A percentile compares a stretch with the other conserved stretches of the same genome.
These are phyloP conservation scores for Caenorhabditis zanzibari DNA, from an alignment of 2,888 invertebrate species.

Conservation along the genomic window DNA sequence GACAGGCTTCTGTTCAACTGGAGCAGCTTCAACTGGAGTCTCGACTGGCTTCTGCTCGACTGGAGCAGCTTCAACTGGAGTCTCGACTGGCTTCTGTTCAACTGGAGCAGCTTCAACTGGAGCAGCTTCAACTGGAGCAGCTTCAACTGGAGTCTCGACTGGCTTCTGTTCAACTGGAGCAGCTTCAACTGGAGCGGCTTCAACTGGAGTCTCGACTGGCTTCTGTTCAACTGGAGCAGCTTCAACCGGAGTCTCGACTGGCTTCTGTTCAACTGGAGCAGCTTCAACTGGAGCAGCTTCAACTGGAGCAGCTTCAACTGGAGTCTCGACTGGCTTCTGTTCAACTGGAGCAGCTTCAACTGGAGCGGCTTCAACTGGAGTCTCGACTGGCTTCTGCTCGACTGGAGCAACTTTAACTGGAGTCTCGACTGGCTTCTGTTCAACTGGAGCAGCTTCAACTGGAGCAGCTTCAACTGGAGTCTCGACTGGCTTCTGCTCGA, in stretches of 20 bases:
- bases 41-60: conserved; percentile 8
- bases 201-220: background rate
- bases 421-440: conserved; percentile 40
- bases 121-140: conserved; percentile 18
- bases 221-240: conserved; percentile 16
- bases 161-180: background rate
- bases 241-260: conserved; percentile 24
- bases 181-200: conserved; percentile 7
- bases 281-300: conserved; percentile 39
- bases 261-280: conserved; percentile 21
- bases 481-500: background rate
- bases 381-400: too few relatives aligned
- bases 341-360: conserved; percentile 19
- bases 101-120: conserved; percentile 28
- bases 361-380: conserved; percentile 13
- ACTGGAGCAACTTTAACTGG: background rate
- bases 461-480: conserved; percentile 3
- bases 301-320: conserved; percentile 22
- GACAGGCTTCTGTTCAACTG: conserved; percentile 39
- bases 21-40: conserved; percentile 10
- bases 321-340: conserved; percentile 44
- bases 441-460: conserved; percentile 5
- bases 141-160: conserved; percentile 21
- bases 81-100: conserved; percentile 25
- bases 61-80: conserved; percentile 10